Conservation (phyloP, 2,113 vertebrate species). For the Cranoglanis bouderius region DNA sequence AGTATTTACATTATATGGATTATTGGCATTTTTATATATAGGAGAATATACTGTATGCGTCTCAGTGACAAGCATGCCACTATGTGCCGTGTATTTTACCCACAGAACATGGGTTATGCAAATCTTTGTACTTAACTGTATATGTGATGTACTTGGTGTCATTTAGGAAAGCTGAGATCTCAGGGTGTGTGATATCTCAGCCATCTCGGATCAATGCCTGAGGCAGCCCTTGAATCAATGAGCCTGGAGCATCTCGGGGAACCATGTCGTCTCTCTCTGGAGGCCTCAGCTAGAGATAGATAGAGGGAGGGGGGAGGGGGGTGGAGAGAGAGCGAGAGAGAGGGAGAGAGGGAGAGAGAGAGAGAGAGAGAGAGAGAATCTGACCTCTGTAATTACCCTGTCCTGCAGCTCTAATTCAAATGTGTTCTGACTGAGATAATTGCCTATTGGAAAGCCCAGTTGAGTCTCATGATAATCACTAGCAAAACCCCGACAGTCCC, state of each 20-base stretch:
- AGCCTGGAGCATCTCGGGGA: slow-evolving; percentile 70
- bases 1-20: not conserved
- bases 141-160: slow-evolving; percentile 1
- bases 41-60: not conserved
- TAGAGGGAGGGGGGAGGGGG: slow-evolving; percentile 46
- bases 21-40: not conserved
- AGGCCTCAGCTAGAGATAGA: slow-evolving; percentile 50
- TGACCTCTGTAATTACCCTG: slow-evolving; percentile 74
- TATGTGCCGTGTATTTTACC: not conserved
- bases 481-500: slow-evolving; percentile 36
- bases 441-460: slow-evolving; percentile 67
- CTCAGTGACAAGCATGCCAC: not conserved
- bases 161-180: slow-evolving; percentile 34
- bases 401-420: slow-evolving; percentile 71
- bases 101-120: not conserved
- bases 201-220: slow-evolving; percentile 75
- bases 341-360: slow-evolving; percentile 44
- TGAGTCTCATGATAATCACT: slow-evolving; percentile 60
- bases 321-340: slow-evolving; percentile 13
- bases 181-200: slow-evolving; percentile 64
- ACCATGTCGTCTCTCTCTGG: slow-evolving; percentile 70
- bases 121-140: not conserved
- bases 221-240: slow-evolving; percentile 73
- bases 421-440: slow-evolving; percentile 74
- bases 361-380: slow-evolving; percentile 52